A percentile compares a stretch with the other conserved stretches of the same genome.
These are phyloP conservation scores for Subacronicta megacephala DNA, from an alignment of 2,888 invertebrate species.

Conservation along the genomic window DNA sequence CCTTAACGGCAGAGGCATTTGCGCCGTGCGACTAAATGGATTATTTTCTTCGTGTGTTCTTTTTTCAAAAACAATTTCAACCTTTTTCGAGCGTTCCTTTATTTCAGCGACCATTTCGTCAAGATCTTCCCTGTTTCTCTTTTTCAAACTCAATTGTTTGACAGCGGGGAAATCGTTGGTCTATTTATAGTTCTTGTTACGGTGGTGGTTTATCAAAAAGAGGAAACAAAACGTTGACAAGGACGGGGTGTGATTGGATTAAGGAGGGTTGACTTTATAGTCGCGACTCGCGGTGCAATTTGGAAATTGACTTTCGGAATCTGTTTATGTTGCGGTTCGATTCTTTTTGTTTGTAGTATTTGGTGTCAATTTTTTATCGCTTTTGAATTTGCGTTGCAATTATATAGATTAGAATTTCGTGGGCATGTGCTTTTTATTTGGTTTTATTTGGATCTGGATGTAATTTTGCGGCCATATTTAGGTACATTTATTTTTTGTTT, in stretches of 20 bases:
- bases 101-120: slow-evolving; percentile 64
- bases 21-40: slow-evolving; percentile 88
- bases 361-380: slow-evolving; percentile 79
- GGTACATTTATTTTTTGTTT: slow-evolving; percentile 8
- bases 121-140: slow-evolving; percentile 61
- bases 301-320: slow-evolving; percentile 88
- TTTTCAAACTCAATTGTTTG: neutral
- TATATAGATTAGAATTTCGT: slow-evolving; percentile 67
- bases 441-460: slow-evolving; percentile 46
- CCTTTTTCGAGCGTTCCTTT: slow-evolving; percentile 68
- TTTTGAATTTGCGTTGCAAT: slow-evolving; percentile 70
- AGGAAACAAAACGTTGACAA: slow-evolving; percentile 89
- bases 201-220: slow-evolving; percentile 73
- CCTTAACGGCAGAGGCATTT: slow-evolving; percentile 83
- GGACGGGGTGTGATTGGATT: slow-evolving; percentile 87
- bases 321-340: slow-evolving; percentile 81
- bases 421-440: slow-evolving; percentile 31
- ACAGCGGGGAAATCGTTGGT: slow-evolving; percentile 33
- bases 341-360: slow-evolving; percentile 75
- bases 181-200: slow-evolving; percentile 63
- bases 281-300: slow-evolving; percentile 84
- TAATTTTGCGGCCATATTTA: slow-evolving; percentile 17
- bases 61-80: slow-evolving; percentile 79
- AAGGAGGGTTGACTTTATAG: slow-evolving; percentile 88
- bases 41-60: slow-evolving; percentile 87